Conservation (phyloP, 2,113 vertebrate genomes). For the zebrafish (Danio rerio) region GRCz12tu NC_133182.1:28210001-28210500, state of each 20-base stretch:
- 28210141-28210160: constrained; percentile 38
- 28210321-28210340: constrained; percentile 74
- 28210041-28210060: not conserved
- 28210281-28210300: constrained; percentile 70
- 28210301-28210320: constrained; percentile 67
- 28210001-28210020: not conserved
- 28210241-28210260: constrained; percentile 70
- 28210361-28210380: constrained; percentile 71
- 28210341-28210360: constrained; percentile 77
- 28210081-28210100: not conserved
- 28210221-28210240: constrained; percentile 72
- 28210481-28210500: constrained; percentile 69
- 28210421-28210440: constrained; percentile 72
- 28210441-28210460: constrained; percentile 65
- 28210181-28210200: constrained; percentile 68
- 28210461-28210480: constrained; percentile 71
- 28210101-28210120: constrained; percentile 7
- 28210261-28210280: constrained; percentile 72
- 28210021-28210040: not conserved
- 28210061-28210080: not conserved
- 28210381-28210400: constrained; percentile 66
- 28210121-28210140: not conserved
- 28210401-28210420: constrained; percentile 74
- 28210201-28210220: constrained; percentile 79
- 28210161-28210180: constrained; percentile 60